Evolutionary conservation across 2,888 invertebrate species (phyloP).

Genomic region (Clostera curtula): DNA sequence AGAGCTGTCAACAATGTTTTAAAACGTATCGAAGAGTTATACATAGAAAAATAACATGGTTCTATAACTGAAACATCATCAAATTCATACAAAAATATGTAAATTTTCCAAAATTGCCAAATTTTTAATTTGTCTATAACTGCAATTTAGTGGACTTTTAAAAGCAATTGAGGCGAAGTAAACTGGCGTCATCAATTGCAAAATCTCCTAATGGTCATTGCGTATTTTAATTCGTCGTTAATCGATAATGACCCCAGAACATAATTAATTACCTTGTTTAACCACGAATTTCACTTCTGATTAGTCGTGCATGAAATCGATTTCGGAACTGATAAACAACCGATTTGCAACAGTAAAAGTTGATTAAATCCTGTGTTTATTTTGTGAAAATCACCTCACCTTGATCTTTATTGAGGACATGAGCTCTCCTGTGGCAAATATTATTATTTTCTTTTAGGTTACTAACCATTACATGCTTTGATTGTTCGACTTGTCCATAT

Average conservation of each 20-base stretch:
- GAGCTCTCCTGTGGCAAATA: no score
- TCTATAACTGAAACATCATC: neutral
- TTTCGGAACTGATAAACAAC: conserved; percentile 31
- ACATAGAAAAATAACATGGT: neutral
- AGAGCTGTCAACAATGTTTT: neutral
- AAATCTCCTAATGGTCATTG: no score
- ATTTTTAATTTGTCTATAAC: no score
- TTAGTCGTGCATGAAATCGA: conserved; percentile 34
- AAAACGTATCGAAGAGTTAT: neutral
- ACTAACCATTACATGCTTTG: no score
- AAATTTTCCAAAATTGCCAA: no score
- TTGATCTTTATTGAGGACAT: no score
- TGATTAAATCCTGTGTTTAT: conserved; percentile 20
- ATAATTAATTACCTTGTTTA: conserved; percentile 27
- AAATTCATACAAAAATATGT: no score
- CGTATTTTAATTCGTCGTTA: conserved; percentile 13
- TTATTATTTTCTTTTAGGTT: no score
- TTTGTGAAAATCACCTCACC: conserved; percentile 1
- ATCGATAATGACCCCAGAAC: conserved; percentile 15
- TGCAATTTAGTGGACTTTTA: no score
- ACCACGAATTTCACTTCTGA: conserved; percentile 32
- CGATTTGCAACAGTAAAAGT: conserved; percentile 36
- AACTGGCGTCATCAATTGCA: no score
- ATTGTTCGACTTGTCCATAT: no score
- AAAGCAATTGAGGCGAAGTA: no score